Conservation (phyloP, 2,113 vertebrate species). For the Lasiurus cinereus region DNA sequence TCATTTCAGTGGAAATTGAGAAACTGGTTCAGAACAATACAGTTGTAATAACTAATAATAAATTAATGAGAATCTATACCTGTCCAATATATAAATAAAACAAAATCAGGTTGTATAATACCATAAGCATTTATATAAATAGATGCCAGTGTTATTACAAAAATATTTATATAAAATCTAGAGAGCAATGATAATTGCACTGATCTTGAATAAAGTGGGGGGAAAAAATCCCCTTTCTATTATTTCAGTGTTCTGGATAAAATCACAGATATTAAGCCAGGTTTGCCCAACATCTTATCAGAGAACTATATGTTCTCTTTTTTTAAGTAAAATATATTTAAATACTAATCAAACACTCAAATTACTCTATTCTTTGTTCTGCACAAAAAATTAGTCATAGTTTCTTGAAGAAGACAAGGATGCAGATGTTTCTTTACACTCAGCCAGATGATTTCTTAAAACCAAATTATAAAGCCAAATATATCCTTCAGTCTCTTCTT, state of each 20-base stretch:
- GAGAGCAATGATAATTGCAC: constrained; percentile 19
- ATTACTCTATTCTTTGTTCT: constrained; percentile 73
- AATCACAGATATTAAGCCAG: constrained; percentile 57
- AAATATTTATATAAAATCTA: constrained; percentile 23
- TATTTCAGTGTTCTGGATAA: constrained; percentile 43
- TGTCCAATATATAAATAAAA: neutral
- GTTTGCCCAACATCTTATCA: constrained; percentile 71
- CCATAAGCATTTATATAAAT: neutral
- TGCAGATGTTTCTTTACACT: constrained; percentile 70
- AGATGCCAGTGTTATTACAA: neutral
- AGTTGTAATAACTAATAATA: neutral
- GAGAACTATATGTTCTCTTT: constrained; percentile 58
- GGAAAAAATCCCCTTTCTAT: neutral
- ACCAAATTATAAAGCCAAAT: constrained; percentile 52
- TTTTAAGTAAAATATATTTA: constrained; percentile 64
- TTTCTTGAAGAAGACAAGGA: constrained; percentile 36
- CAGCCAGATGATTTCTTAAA: constrained; percentile 70
- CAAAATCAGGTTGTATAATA: neutral
- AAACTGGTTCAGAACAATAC: neutral
- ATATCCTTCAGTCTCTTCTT: constrained; percentile 22
- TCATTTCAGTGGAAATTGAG: neutral
- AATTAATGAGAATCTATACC: neutral
- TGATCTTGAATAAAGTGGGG: neutral
- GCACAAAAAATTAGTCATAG: constrained; percentile 55
- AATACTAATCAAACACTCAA: constrained; percentile 53